phyloP scores from a whole-genome alignment of 2,888 invertebrate species.

The Psylliodes chrysocephalus region DNA sequence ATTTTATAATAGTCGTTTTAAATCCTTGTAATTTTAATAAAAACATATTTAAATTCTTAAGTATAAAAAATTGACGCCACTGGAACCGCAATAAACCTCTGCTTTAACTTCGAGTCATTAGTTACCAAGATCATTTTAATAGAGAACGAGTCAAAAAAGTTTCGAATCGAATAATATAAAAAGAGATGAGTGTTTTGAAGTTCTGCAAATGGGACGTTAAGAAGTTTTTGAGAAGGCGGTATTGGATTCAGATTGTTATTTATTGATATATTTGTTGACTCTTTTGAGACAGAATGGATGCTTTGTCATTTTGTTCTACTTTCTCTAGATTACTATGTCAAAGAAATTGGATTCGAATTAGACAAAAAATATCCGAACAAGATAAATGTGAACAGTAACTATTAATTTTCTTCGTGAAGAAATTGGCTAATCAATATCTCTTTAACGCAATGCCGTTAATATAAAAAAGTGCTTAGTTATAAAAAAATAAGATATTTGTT shows the following conservation, averaged over 20 bases:
- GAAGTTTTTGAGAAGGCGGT: constrained; percentile 22
- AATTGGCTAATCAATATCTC: no score
- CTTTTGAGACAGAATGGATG: constrained; percentile 1
- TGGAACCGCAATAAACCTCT: constrained; percentile 8
- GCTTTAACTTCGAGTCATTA: constrained; percentile 34
- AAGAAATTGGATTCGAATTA: constrained; percentile 1
- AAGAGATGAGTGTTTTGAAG: constrained; percentile 21
- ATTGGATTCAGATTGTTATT: constrained; percentile 20
- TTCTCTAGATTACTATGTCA: not conserved
- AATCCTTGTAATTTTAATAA: no score
- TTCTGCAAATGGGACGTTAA: constrained; percentile 24
- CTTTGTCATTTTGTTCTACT: constrained; percentile 16
- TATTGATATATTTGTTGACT: constrained; percentile 24
- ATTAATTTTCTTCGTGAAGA: not conserved
- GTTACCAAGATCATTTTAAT: constrained; percentile 18
- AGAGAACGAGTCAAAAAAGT: constrained; percentile 8
- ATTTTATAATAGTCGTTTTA: no score
- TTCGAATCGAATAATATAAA: constrained; percentile 10
- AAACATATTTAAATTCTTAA: no score
- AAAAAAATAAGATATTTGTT: no score
- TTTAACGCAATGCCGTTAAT: no score
- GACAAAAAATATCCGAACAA: not conserved
- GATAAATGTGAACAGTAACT: not conserved
- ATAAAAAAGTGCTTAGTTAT: no score
- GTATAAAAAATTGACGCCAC: not conserved